Evolutionary conservation across 2,888 invertebrate genomes (phyloP).

Genomic region (Platycheirus rosarum): DNA sequence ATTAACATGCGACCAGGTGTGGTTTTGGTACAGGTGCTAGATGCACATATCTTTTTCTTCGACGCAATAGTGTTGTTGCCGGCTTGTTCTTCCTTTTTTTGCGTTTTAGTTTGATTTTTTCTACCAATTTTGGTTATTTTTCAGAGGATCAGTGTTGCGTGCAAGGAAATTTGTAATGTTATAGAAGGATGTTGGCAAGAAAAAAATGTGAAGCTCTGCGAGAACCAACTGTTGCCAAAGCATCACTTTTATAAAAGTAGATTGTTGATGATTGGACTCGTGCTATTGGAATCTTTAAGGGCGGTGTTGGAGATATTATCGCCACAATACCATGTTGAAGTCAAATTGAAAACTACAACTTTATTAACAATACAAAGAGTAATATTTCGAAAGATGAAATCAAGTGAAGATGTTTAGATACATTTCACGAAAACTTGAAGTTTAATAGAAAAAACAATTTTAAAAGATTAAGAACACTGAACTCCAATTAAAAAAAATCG

Average conservation of each 20-base stretch:
- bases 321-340: too few species aligned
- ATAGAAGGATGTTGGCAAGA: conserved; percentile 36
- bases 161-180: conserved; percentile 43
- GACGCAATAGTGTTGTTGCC: conserved; percentile 10
- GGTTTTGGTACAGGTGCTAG: conserved; percentile 74
- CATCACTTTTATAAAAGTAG: conserved; percentile 30
- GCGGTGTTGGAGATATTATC: neutral
- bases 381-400: too few species aligned
- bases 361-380: too few species aligned
- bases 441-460: too few species aligned
- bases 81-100: conserved; percentile 9
- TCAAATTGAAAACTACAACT: too few species aligned
- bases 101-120: conserved; percentile 5
- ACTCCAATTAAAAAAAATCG: too few species aligned
- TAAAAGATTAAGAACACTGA: too few species aligned
- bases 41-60: conserved; percentile 43
- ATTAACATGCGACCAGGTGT: conserved; percentile 75
- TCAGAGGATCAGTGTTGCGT: conserved; percentile 50
- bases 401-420: too few species aligned
- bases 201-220: conserved; percentile 51
- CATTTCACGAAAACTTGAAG: too few species aligned
- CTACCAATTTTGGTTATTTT: conserved; percentile 15
- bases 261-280: conserved; percentile 32
- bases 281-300: conserved; percentile 1
- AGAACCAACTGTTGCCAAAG: conserved; percentile 44